Conservation (phyloP, 2,113 vertebrate genomes). For the Taurulus bubalis region DNA sequence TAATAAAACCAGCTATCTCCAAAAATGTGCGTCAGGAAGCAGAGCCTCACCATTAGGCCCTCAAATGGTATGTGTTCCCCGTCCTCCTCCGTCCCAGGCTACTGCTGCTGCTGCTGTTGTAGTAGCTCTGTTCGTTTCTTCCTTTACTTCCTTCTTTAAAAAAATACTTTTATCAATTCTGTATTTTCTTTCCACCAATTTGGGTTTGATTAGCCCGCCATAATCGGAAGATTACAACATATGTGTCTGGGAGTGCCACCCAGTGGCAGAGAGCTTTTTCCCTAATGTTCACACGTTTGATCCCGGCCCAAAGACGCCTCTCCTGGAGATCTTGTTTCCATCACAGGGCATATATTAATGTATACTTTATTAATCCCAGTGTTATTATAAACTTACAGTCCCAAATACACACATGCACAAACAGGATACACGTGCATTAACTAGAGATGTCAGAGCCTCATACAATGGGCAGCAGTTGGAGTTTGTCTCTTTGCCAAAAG, state of each 20-base stretch:
- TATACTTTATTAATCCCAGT: background rate
- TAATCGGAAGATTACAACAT: background rate
- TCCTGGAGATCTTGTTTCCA: too few species aligned
- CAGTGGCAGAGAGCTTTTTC: background rate
- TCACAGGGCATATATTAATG: background rate
- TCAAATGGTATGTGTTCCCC: background rate
- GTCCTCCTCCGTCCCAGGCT: background rate
- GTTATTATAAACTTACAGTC: background rate
- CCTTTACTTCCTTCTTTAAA: background rate
- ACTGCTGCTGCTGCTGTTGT: too few species aligned
- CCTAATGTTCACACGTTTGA: background rate
- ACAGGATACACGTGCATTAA: background rate
- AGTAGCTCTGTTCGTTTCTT: too few species aligned
- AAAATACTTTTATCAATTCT: background rate
- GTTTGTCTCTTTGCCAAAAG: background rate
- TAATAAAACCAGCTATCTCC: background rate
- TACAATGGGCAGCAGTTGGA: background rate
- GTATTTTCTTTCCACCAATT: background rate
- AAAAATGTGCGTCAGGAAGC: background rate
- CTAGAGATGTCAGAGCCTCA: background rate
- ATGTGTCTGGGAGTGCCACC: background rate
- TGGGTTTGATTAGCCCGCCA: background rate
- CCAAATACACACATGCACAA: background rate
- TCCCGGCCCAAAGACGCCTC: too few species aligned
- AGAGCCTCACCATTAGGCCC: background rate